Evolutionary conservation across 2,113 vertebrate genomes (phyloP).

Genomic region (Nymphicus hollandicus): DNA sequence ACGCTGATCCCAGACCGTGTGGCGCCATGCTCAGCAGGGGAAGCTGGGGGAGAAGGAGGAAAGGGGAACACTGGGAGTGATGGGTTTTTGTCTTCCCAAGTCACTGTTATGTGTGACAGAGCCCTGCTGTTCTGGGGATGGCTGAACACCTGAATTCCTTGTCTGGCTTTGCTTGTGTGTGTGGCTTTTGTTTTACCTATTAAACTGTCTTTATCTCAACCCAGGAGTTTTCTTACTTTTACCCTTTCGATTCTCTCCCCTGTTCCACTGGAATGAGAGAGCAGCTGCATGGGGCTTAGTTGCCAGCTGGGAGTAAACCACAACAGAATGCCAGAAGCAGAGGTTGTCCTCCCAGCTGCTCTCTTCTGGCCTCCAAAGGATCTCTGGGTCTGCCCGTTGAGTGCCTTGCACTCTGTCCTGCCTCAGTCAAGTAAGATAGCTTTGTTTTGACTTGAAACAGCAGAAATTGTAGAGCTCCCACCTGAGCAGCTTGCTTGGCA

Average conservation of each 20-base stretch:
- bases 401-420: not conserved
- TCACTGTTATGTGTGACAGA: not conserved
- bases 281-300: not conserved
- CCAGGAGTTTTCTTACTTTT: not conserved
- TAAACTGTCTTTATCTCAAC: not conserved
- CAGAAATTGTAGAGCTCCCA: not conserved
- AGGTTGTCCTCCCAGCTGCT: not conserved
- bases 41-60: not conserved
- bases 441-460: not conserved
- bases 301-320: not conserved
- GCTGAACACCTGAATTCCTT: not conserved
- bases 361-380: not conserved
- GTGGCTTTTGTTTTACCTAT: not conserved
- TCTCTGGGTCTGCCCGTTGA: not conserved
- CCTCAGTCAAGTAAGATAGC: not conserved
- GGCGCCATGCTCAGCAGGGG: not conserved
- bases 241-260: not conserved
- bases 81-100: not conserved
- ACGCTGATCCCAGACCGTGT: not conserved
- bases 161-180: not conserved
- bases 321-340: not conserved
- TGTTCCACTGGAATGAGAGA: not conserved
- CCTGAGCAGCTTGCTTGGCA: not conserved
- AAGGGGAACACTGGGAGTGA: not conserved
- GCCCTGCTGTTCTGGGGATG: not conserved